Percentiles rank a stretch among this genome's conserved stretches.
phyloP scores from a whole-genome alignment of 2,113 vertebrate genomes.

The Ranitomeya variabilis region DNA sequence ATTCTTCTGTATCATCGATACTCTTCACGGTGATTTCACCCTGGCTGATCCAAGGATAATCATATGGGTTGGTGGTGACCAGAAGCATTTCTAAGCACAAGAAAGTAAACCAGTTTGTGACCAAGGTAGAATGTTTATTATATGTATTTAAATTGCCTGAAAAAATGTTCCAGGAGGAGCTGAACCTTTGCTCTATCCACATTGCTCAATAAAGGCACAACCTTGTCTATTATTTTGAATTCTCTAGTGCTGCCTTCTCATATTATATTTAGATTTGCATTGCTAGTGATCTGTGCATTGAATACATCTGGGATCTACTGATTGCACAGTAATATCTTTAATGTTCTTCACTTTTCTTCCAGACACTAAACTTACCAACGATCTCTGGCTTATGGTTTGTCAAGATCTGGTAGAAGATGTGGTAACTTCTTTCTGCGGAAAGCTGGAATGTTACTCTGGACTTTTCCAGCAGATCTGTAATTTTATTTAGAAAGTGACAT shows the following conservation, averaged over 20 bases:
- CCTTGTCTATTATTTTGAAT: no score
- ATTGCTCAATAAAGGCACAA: no score
- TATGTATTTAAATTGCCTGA: background rate
- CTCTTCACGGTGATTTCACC: constrained; percentile 87
- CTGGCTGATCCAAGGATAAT: constrained; percentile 82
- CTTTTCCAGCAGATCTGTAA: constrained; percentile 77
- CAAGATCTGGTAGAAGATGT: constrained; percentile 85
- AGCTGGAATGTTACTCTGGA: constrained; percentile 82
- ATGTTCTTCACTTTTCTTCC: background rate
- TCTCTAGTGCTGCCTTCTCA: no score
- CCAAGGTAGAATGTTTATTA: background rate
- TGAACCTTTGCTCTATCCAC: no score
- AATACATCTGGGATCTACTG: no score
- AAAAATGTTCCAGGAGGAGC: no score
- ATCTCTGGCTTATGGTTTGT: constrained; percentile 85
- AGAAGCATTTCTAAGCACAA: constrained; percentile 80
- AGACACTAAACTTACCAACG: constrained; percentile 72
- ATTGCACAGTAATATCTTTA: background rate
- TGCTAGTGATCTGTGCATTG: no score
- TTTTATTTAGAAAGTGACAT: background rate
- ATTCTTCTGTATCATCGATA: constrained; percentile 85
- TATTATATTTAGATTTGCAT: no score
- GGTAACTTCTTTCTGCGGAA: constrained; percentile 70
- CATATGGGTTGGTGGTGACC: constrained; percentile 84
- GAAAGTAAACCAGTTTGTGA: background rate